A percentile compares a stretch with the other conserved stretches of the same genome.
Conservation (phyloP, 2,797 vertebrate genomes). For the Cephalopachus bancanus region DNA sequence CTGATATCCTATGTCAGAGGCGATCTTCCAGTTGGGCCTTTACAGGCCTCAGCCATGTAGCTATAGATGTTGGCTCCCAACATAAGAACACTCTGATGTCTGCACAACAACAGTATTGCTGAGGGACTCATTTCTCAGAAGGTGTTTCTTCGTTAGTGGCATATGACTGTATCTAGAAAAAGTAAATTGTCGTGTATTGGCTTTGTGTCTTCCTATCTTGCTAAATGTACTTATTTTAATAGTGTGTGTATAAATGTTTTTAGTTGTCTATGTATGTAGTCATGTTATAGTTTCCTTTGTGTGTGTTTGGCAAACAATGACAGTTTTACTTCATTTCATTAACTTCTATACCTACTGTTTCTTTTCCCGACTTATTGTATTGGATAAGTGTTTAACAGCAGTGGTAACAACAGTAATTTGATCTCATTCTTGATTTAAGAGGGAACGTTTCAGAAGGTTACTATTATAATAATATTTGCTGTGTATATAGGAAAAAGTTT, state of each 20-base stretch:
- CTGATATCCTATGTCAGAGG: no score
- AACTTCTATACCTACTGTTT: neutral
- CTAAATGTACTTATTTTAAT: neutral
- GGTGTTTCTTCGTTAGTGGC: neutral
- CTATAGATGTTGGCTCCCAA: no score
- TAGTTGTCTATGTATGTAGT: neutral
- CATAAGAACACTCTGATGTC: neutral
- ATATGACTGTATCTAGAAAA: neutral
- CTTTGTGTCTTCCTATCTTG: neutral
- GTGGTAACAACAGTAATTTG: neutral
- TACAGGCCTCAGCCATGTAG: no score
- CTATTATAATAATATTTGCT: neutral
- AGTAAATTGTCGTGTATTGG: neutral
- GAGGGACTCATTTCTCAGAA: neutral
- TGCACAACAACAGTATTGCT: neutral
- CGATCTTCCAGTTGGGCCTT: no score
- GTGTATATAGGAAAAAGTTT: neutral
- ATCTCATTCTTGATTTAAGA: neutral
- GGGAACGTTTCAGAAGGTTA: neutral
- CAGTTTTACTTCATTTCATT: conserved; percentile 31
- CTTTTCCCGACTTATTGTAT: neutral
- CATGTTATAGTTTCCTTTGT: neutral
- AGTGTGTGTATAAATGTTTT: neutral
- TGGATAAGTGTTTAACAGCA: neutral
- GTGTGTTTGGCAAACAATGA: neutral